A percentile compares a stretch with the other conserved stretches of the same genome.
These are phyloP conservation scores for Mastomys coucha DNA, from an alignment of 2,113 vertebrate species.

Conservation along the genomic window DNA sequence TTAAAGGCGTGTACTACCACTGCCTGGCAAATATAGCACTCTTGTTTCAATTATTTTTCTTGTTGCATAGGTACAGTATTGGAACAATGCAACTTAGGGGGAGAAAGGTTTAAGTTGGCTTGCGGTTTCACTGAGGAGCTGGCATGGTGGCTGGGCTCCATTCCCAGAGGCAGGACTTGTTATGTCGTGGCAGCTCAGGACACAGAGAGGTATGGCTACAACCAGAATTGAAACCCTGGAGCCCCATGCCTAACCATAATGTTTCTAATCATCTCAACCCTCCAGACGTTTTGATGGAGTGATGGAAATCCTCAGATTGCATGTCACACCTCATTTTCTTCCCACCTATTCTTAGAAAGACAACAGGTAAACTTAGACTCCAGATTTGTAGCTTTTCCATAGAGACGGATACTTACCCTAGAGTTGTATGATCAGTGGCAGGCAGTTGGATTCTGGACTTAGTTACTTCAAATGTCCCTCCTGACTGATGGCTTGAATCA, in stretches of 20 bases:
- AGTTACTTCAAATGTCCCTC: accelerated
- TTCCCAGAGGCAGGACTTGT: background rate
- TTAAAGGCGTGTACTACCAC: too few relatives aligned
- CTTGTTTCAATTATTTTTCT: background rate
- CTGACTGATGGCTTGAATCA: background rate
- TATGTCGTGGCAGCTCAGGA: background rate
- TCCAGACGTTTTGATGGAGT: background rate
- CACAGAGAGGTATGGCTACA: background rate
- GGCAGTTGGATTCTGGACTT: accelerated
- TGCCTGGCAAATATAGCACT: background rate
- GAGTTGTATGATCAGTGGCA: background rate
- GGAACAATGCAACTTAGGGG: background rate
- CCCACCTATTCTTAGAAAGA: background rate
- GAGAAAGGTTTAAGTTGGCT: background rate
- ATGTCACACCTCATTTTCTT: background rate
- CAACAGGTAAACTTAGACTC: background rate
- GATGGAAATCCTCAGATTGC: background rate
- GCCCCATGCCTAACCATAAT: background rate
- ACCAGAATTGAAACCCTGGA: background rate
- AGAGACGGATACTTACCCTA: accelerated
- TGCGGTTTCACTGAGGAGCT: background rate
- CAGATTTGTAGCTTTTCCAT: background rate
- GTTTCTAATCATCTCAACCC: background rate
- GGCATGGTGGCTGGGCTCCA: background rate
- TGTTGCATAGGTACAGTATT: too few relatives aligned